Conservation (phyloP, 2,888 invertebrate species). For the Corbicula japonica region DNA sequence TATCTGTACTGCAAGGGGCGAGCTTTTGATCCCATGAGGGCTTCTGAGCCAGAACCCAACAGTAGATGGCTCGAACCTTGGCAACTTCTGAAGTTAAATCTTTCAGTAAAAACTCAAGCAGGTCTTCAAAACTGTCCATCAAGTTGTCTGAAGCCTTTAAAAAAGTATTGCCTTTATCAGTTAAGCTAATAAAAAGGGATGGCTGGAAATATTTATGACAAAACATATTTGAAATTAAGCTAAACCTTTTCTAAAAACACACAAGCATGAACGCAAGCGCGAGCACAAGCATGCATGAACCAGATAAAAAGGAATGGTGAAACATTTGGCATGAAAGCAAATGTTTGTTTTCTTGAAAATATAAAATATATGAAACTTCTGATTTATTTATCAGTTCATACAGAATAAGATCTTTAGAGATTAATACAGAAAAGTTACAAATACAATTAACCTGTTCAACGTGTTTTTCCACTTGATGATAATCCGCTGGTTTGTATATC, state of each 20-base stretch:
- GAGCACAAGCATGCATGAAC: too few relatives aligned
- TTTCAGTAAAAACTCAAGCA: slow-evolving; percentile 63
- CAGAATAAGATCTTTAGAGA: too few relatives aligned
- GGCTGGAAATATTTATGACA: not conserved
- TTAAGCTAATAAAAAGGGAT: not conserved
- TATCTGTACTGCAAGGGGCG: slow-evolving; percentile 53
- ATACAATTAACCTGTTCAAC: slow-evolving; percentile 41
- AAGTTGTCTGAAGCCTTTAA: slow-evolving; percentile 53
- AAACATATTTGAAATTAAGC: not conserved
- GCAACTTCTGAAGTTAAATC: slow-evolving; percentile 55
- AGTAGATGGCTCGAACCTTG: slow-evolving; percentile 67
- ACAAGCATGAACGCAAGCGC: too few relatives aligned
- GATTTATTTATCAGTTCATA: too few relatives aligned
- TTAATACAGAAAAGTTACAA: too few relatives aligned
- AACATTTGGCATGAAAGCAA: too few relatives aligned
- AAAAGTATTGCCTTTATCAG: not conserved
- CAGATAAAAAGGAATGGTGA: too few relatives aligned
- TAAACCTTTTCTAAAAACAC: too few relatives aligned
- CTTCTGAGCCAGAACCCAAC: slow-evolving; percentile 67
- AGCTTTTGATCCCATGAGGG: slow-evolving; percentile 47
- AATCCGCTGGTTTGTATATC: slow-evolving; percentile 53
- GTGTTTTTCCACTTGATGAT: slow-evolving; percentile 47
- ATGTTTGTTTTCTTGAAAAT: too few relatives aligned
- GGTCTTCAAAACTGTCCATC: slow-evolving; percentile 59
- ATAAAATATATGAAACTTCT: too few relatives aligned